phyloP scores from a whole-genome alignment of 2,888 invertebrate species.

The Ichneumon xanthorius region DNA sequence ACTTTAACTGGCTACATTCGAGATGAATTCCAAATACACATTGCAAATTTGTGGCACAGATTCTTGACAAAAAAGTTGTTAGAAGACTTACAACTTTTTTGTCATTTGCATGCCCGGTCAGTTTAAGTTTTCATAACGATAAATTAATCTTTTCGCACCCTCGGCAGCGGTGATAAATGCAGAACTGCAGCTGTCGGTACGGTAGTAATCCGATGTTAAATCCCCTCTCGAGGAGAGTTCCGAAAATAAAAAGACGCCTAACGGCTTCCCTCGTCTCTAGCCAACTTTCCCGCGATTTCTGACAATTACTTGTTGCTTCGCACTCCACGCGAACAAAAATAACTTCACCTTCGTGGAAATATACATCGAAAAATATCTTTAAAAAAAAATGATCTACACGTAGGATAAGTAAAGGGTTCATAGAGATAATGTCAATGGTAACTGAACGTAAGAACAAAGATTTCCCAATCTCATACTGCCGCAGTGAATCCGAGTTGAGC shows the following conservation, averaged over 20 bases:
- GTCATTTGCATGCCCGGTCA: background rate
- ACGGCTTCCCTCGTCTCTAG: background rate
- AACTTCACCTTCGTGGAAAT: background rate
- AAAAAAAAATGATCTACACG: background rate
- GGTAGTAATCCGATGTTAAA: background rate
- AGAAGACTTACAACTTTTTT: background rate
- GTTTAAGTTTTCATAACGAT: background rate
- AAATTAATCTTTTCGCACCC: background rate
- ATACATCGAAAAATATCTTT: background rate
- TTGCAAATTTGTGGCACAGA: background rate
- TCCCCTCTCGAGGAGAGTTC: constrained; percentile 1
- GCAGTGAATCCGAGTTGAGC: constrained; percentile 10
- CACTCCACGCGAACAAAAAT: background rate
- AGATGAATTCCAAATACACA: background rate
- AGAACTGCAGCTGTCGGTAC: background rate
- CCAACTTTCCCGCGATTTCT: constrained; percentile 40
- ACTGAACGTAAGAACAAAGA: background rate
- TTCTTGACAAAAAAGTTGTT: too few species aligned
- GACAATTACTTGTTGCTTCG: constrained; percentile 32
- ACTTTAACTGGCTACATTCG: background rate
- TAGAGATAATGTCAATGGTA: constrained; percentile 53
- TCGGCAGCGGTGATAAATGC: background rate
- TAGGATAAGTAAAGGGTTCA: background rate
- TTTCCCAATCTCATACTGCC: constrained; percentile 19
- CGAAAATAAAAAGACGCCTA: background rate